Percentiles rank a stretch among this genome's conserved stretches.
Conservation (phyloP, 2,888 invertebrate genomes). For the Archips xylosteana region DNA sequence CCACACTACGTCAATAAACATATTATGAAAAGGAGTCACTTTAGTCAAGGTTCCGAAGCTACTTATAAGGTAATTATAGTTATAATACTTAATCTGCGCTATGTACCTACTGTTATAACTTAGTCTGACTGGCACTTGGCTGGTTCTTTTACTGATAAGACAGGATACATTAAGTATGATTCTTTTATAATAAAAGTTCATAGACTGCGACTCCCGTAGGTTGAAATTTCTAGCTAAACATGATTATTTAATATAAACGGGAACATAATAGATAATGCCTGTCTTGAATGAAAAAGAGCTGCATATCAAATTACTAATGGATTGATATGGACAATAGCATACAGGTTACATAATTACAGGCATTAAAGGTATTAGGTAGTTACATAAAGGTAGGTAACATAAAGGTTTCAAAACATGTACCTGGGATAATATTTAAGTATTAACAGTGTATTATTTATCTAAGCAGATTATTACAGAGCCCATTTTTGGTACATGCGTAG, state of each 20-base stretch:
- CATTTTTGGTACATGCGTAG: too few relatives aligned
- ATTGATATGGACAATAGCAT: slow-evolving; percentile 18
- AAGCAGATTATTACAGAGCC: neutral
- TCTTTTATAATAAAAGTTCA: neutral
- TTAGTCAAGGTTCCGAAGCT: too few relatives aligned
- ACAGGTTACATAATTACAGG: too few relatives aligned
- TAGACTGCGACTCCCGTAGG: neutral
- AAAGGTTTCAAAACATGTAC: slow-evolving; percentile 1
- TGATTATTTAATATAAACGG: slow-evolving; percentile 7
- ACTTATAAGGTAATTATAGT: too few relatives aligned
- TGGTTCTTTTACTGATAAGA: neutral
- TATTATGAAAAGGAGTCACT: too few relatives aligned
- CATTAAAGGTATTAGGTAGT: too few relatives aligned
- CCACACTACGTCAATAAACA: too few relatives aligned
- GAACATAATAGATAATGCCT: slow-evolving; percentile 10
- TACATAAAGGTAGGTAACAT: too few relatives aligned
- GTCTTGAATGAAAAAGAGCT: slow-evolving; percentile 10
- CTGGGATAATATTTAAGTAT: neutral
- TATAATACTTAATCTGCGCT: too few relatives aligned
- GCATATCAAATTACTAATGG: slow-evolving; percentile 32
- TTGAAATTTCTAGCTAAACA: slow-evolving; percentile 5
- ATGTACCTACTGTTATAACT: too few relatives aligned
- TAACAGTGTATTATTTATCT: neutral
- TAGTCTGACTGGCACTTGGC: too few relatives aligned
- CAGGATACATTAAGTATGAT: neutral